These are phyloP conservation scores for Telmatochromis sp. DNA, from an alignment of 2,113 vertebrate species.

Conservation along the genomic window DNA sequence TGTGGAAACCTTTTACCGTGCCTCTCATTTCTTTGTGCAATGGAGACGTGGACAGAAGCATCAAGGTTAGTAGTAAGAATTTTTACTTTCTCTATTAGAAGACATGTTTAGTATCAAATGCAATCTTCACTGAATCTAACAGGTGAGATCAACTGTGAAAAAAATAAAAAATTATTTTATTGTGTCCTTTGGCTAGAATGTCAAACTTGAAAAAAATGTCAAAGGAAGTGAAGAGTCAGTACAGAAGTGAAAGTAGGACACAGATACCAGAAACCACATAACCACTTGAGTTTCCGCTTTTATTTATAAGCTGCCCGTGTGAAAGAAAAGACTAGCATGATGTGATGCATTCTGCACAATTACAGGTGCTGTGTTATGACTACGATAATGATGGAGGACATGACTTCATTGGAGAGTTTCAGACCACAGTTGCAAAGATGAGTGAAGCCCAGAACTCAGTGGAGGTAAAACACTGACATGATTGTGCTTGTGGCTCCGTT, in stretches of 20 bases:
- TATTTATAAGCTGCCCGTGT: background rate
- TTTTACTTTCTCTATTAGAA: background rate
- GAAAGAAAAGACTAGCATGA: background rate
- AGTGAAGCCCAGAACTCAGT: slow-evolving; percentile 80
- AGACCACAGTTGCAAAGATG: slow-evolving; percentile 84
- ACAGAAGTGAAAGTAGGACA: background rate
- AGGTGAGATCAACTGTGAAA: background rate
- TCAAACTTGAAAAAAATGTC: background rate
- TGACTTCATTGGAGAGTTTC: slow-evolving; percentile 95
- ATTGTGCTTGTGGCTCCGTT: background rate
- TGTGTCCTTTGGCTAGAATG: background rate
- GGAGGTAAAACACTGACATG: slow-evolving; percentile 68
- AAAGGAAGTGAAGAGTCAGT: background rate
- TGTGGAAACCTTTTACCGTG: slow-evolving; percentile 92
- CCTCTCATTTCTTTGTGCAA: slow-evolving; percentile 92
- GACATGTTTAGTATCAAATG: background rate
- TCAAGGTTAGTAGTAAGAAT: slow-evolving; percentile 77
- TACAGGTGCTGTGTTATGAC: slow-evolving; percentile 88
- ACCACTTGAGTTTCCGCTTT: background rate
- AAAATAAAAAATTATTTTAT: background rate
- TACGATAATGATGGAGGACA: slow-evolving; percentile 96
- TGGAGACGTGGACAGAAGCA: slow-evolving; percentile 86
- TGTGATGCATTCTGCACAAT: background rate
- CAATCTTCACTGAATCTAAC: background rate
- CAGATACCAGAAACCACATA: background rate